Percentiles rank a stretch among this genome's conserved stretches.
Evolutionary conservation across 2,113 vertebrate genomes (phyloP).

Genomic region (Istiophorus platypterus): DNA sequence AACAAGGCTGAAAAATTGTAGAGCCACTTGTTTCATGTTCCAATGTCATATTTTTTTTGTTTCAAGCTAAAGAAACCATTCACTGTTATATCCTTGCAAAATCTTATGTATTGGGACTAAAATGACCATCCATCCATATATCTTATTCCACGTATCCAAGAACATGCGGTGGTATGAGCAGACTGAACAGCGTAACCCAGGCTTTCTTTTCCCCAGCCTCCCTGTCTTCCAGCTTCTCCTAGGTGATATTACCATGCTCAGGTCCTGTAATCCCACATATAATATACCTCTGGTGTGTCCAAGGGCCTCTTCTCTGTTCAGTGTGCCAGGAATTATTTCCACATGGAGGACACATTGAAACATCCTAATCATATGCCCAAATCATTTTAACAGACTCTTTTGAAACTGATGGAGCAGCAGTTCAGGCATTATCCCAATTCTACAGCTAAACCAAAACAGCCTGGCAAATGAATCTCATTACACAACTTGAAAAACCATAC

Average conservation of each 20-base stretch:
- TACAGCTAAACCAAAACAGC: not conserved
- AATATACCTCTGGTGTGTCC: slow-evolving; percentile 17
- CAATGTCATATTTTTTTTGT: not conserved
- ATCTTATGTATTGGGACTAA: not conserved
- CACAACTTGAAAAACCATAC: slow-evolving; percentile 1
- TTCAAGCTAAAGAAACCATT: not conserved
- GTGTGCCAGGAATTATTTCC: slow-evolving; percentile 40
- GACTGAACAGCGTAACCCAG: not conserved
- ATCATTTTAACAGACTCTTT: slow-evolving; percentile 29
- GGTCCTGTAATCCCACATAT: slow-evolving; percentile 30
- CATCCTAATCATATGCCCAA: slow-evolving; percentile 13
- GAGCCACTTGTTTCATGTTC: not conserved
- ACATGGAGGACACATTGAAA: slow-evolving; percentile 35
- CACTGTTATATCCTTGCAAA: not conserved
- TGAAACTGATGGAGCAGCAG: slow-evolving; percentile 9
- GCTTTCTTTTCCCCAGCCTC: slow-evolving; percentile 7
- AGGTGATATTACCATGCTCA: slow-evolving; percentile 30
- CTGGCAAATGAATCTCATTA: slow-evolving; percentile 5
- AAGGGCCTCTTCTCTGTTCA: slow-evolving; percentile 24
- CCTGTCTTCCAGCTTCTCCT: slow-evolving; percentile 27
- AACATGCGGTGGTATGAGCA: not conserved
- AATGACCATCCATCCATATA: not conserved
- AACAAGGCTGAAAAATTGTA: not conserved
- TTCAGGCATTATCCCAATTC: not conserved
- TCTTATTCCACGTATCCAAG: not conserved